These are phyloP conservation scores for Tragelaphus imberbis DNA, from an alignment of 2,113 vertebrate genomes.

Conservation along the genomic window DNA sequence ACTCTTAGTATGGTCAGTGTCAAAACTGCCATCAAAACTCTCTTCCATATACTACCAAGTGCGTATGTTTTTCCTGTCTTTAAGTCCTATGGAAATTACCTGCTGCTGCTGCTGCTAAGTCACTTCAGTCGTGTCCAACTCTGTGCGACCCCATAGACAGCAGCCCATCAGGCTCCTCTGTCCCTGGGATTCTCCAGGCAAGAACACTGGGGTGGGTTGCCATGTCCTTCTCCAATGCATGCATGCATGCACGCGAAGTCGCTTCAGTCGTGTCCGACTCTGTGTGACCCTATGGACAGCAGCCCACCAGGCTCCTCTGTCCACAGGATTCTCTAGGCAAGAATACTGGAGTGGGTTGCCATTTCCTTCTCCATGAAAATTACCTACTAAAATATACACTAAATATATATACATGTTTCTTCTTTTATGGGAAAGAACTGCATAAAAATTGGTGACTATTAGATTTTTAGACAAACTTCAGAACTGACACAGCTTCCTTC, in stretches of 20 bases:
- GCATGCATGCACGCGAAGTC: background rate
- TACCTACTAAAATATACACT: background rate
- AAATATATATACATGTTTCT: background rate
- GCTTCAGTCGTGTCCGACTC: background rate
- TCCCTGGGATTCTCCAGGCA: background rate
- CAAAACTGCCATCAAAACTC: background rate
- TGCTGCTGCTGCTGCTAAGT: background rate
- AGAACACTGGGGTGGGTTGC: background rate
- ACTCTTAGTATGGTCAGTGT: background rate
- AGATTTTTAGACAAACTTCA: background rate
- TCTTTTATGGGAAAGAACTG: background rate
- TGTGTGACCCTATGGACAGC: background rate
- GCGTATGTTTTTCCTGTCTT: background rate
- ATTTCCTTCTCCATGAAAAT: background rate
- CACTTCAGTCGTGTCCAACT: accelerated
- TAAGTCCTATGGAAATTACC: background rate
- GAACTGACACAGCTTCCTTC: background rate
- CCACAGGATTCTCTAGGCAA: background rate
- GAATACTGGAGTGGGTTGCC: background rate
- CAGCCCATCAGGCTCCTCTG: background rate
- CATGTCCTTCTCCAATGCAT: background rate
- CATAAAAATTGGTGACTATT: background rate
- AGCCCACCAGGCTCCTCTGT: background rate
- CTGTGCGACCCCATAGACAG: accelerated
- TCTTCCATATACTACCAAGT: background rate